These are phyloP conservation scores for Drosophila malerkotliana DNA, from an alignment of 1,140 invertebrate genomes.

Conservation along the genomic window DNA sequence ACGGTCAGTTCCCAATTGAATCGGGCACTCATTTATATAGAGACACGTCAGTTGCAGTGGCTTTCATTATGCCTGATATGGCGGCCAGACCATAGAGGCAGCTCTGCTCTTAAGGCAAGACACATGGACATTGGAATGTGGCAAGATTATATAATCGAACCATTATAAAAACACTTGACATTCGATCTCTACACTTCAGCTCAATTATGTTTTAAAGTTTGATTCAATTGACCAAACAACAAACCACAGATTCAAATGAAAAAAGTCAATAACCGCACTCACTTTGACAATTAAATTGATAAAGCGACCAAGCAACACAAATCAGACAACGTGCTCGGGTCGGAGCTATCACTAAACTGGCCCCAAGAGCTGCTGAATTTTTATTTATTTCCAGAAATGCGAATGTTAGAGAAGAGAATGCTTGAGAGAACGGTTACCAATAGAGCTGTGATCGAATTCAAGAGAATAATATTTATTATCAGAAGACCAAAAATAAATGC, in stretches of 20 bases:
- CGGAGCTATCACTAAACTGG: slow-evolving; percentile 19
- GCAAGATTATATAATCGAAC: slow-evolving; percentile 24
- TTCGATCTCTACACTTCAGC: neutral
- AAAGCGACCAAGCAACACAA: slow-evolving; percentile 4
- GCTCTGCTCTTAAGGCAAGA: neutral
- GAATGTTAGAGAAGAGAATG: neutral
- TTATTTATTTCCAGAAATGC: slow-evolving; percentile 21
- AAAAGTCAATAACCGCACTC: slow-evolving; percentile 13
- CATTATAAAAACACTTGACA: slow-evolving; percentile 23
- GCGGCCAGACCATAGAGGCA: neutral
- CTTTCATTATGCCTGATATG: slow-evolving; percentile 20
- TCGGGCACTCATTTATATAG: slow-evolving; percentile 18
- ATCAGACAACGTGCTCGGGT: slow-evolving; percentile 22
- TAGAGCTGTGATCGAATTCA: slow-evolving; percentile 18
- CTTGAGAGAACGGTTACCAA: slow-evolving; percentile 17
- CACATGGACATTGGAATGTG: slow-evolving; percentile 18
- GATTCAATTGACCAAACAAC: slow-evolving; percentile 10
- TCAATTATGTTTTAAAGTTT: neutral
- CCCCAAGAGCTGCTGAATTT: slow-evolving; percentile 14
- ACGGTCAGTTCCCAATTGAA: slow-evolving; percentile 18
- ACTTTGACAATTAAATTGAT: slow-evolving; percentile 29
- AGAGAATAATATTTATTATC: neutral
- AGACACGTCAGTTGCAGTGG: slow-evolving; percentile 38
- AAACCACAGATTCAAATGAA: neutral
- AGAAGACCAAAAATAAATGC: neutral